Evolutionary conservation across 2,888 invertebrate genomes (phyloP).

Genomic region (Apoda limacodes): DNA sequence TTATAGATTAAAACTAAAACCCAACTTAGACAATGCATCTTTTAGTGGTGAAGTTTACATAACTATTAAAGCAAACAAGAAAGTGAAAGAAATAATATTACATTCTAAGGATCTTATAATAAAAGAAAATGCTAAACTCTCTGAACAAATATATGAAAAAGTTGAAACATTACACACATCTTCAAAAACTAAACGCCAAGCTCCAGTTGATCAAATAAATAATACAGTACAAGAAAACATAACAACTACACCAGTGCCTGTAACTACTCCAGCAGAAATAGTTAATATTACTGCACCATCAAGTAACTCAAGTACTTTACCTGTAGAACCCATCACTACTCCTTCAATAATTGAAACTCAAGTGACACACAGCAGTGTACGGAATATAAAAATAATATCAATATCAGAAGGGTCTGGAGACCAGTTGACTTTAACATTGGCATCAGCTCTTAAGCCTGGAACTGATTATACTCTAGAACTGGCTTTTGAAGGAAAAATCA

Average conservation of each 20-base stretch:
- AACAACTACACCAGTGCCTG: conserved; percentile 12
- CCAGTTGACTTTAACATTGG: conserved; percentile 38
- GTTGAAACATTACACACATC: conserved; percentile 32
- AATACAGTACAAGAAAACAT: conserved; percentile 13
- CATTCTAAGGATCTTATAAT: conserved; percentile 62
- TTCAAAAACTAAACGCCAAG: conserved; percentile 31
- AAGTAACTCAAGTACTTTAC: neutral
- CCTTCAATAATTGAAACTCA: conserved; percentile 32
- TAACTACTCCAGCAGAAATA: conserved; percentile 10
- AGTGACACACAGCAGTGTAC: conserved; percentile 47
- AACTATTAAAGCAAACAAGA: conserved; percentile 44
- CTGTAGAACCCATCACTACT: neutral
- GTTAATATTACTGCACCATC: conserved; percentile 16
- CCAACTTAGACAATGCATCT: conserved; percentile 54
- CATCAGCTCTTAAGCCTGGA: conserved; percentile 45
- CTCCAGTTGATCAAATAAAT: conserved; percentile 9
- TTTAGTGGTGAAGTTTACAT: conserved; percentile 60
- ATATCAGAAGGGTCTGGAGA: conserved; percentile 43
- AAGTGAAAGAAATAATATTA: conserved; percentile 53
- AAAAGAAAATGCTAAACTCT: conserved; percentile 41
- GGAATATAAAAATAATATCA: conserved; percentile 41
- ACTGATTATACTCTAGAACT: conserved; percentile 69
- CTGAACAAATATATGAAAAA: conserved; percentile 57
- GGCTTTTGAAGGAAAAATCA: conserved; percentile 64
- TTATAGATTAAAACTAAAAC: conserved; percentile 68